A percentile compares a stretch with the other conserved stretches of the same genome.
Conservation (phyloP, 2,888 invertebrate species). For the Trisateles emortualis region DNA sequence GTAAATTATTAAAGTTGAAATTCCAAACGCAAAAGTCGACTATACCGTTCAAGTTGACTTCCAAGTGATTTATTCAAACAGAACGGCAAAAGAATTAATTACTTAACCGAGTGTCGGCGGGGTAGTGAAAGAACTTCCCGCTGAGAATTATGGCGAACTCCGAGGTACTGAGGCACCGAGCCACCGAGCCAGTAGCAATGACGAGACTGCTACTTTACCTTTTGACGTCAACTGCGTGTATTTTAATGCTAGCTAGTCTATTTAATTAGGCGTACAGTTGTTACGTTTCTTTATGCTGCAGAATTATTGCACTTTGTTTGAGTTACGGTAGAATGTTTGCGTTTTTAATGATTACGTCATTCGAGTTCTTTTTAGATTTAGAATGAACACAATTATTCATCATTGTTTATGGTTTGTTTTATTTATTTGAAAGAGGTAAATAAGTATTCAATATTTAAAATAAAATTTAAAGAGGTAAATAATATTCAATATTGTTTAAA, state of each 20-base stretch:
- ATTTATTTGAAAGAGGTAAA: no score
- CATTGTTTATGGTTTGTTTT: no score
- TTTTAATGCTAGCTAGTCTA: slow-evolving; percentile 40
- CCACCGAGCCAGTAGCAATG: slow-evolving; percentile 5
- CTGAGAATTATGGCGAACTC: slow-evolving; percentile 49
- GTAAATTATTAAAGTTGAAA: slow-evolving; percentile 27
- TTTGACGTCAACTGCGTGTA: slow-evolving; percentile 40
- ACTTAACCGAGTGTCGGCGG: slow-evolving; percentile 63
- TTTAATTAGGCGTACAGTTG: slow-evolving; percentile 43
- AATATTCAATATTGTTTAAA: no score
- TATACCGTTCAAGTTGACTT: slow-evolving; percentile 53
- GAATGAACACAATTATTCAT: no score
- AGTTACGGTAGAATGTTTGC: slow-evolving; percentile 17
- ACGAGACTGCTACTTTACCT: slow-evolving; percentile 42
- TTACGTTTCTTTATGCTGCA: slow-evolving; percentile 19
- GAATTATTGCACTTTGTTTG: slow-evolving; percentile 36
- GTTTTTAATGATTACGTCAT: slow-evolving; percentile 21
- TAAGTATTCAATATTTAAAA: no score
- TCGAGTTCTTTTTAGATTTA: not conserved
- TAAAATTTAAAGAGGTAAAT: no score
- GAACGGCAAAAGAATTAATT: slow-evolving; percentile 74
- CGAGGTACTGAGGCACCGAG: slow-evolving; percentile 2
- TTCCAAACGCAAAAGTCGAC: slow-evolving; percentile 43
- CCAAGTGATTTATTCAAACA: slow-evolving; percentile 70
- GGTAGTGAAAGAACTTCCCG: slow-evolving; percentile 56